Base-by-base conservation (phyloP, 2,888 invertebrate species). In the Aromia moschata region DNA sequence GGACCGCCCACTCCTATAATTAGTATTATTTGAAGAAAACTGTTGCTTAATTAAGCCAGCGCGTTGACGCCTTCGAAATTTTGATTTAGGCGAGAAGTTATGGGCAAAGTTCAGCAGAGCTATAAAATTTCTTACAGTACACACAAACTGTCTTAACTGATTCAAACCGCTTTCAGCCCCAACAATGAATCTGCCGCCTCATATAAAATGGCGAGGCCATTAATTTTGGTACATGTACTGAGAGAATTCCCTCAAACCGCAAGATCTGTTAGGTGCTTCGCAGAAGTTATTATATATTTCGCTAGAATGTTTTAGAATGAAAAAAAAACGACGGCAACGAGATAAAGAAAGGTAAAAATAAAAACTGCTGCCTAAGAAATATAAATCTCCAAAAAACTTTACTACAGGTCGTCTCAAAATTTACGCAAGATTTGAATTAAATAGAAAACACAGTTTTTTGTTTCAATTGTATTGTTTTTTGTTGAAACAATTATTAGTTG, bases 151-250 rank as follows among this genome's bases (percentile, higher is more conserved):
- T 14, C 25, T 25, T n/a, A 5, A 14, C 43, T 5, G 43, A 43
- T 43, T 43, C 20, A 43, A 20, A 43, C 43, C 43, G 18, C 40
- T 11, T 17, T 40, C 17, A n/a, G n/a, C 15, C 25, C 25, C 18
- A 11, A 43, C 43, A 20, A n/a, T 11, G 43, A 43, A 43, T 43
- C 14, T 43, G 25, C 43, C 20, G 25, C 20, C 17, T 16, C 12
- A 43, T 43, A 43, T 43, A 43, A 43, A 43, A 43, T 25, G 17
- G 25, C 43, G 9, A 25, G 17, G 25, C 43, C 43, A 43, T 43
- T 43, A 43, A 43, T 43, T 43, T 43, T 20, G 43, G 43, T 43
- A 16, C 43, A 20, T 43, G 43, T 43, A 43, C 20, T 11, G 10
- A 7, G 43, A 43, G 11, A 20, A 43, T n/a, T 43, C 43, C 11